Base-by-base conservation (phyloP, 2,888 invertebrate species). In the Leptarthrus brevirostris region DNA sequence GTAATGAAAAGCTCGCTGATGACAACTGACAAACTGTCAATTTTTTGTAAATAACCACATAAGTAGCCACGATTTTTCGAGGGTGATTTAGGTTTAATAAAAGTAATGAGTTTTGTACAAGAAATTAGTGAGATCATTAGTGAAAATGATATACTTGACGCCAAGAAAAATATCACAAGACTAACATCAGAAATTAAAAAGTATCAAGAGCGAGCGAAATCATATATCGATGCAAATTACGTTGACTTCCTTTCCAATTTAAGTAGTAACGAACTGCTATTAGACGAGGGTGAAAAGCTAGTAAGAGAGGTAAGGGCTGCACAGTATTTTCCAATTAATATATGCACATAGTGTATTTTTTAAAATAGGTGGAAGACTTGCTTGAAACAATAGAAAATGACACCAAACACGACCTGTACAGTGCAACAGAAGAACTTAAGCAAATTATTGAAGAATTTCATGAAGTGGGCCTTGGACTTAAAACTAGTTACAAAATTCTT, bases 391-490 rank as follows among this genome's bases (percentile, higher is more conserved):
- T 93, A 75, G 89, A 91, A 79, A 86, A 88, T 61, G 86, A 88
- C 74, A 89, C 89, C 0, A 88, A 89, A 81, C 86, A 87, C 20
- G 89, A 91, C 77, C 85, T 93, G 47, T 83, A 86, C 2, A 87
- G 89, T 73, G 89, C 90, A 0, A 87, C 88, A 66, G 87, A 87
- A 58, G 90, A 90, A 79, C 84, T 92, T 77, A 86, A 89, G 47
- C 85, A 85, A 74, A 84, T 90, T 52, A 86, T 88, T 0, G 81
- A 84, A 12, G 85, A 87, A 36, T 82, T 93, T 52, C 84, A 88
- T 74, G 88, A 88, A 78, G 85, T 89, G 0, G 86, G 87, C 18
- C 86, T 89, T 77, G 88, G 88, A n/a, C 78, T 90, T 18, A 83
- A 79, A 8, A 79, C 83, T 5, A 81, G 81, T 5, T 86, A 81